A percentile compares a stretch with the other conserved stretches of the same genome.
These are phyloP conservation scores for Triops cancriformis DNA, from an alignment of 1,140 invertebrate species.

Conservation along the genomic window DNA sequence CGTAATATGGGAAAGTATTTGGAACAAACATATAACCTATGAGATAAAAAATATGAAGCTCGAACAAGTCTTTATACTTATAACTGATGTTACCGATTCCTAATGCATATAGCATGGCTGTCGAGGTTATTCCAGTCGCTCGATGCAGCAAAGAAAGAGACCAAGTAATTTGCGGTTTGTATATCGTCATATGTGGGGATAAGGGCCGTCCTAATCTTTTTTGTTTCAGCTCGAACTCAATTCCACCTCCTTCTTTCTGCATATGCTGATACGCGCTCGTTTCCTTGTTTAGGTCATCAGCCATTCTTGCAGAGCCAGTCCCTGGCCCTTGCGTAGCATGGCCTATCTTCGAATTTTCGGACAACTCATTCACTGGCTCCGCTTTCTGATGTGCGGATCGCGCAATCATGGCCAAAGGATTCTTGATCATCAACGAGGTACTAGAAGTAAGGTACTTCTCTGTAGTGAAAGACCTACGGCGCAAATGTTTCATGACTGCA, in stretches of 20 bases:
- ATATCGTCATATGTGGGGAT: constrained; percentile 83
- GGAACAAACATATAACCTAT: not conserved
- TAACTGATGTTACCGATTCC: not conserved
- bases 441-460: too few species aligned
- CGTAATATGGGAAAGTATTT: constrained; percentile 15
- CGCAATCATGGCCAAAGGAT: too few species aligned
- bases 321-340: not conserved
- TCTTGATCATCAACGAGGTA: too few species aligned
- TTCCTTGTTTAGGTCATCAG: not conserved
- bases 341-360: too few species aligned
- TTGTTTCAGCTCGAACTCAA: constrained; percentile 57
- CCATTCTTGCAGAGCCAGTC: not conserved
- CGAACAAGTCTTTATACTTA: not conserved
- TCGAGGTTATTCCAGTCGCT: constrained; percentile 53
- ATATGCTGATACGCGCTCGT: not conserved
- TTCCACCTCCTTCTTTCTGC: constrained; percentile 33
- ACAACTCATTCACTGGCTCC: too few species aligned
- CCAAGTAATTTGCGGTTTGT: constrained; percentile 63
- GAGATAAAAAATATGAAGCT: not conserved
- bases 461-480: too few species aligned
- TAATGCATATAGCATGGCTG: constrained; percentile 2
- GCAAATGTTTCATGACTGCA: too few species aligned
- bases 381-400: too few species aligned
- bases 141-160: constrained; percentile 72
- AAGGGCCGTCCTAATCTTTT: constrained; percentile 59